Base-by-base conservation (phyloP, 2,888 invertebrate genomes). In the Ochropleura plecta region DNA sequence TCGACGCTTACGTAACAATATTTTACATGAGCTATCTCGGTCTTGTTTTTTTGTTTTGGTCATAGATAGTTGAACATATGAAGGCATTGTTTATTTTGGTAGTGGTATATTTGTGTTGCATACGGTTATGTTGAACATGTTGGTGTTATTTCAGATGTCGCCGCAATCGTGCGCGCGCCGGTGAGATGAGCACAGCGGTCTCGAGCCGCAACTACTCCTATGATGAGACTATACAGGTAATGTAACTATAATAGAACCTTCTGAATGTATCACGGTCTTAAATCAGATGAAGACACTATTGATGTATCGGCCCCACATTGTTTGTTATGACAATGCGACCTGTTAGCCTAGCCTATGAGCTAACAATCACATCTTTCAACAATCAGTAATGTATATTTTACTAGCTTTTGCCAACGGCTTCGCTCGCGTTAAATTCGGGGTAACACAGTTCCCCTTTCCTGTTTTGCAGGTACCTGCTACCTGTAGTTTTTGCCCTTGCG, bases 141-240 rank as follows among this genome's bases (percentile, higher is more conserved):
- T 53, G 57, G n/a, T 79, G 65, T 85, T 85, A 77, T 77, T 91
- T 4, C 90, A 95, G 95, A 94, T 94, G 94, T 89, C 92, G 94
- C 93, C 92, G 93, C 90, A 90, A 84, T 87, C 91, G 91, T 79
- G 90, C 91, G 89, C 92, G 93, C 92, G 89, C 92, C 91, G 92
- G 91, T 94, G 95, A 96, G 90, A 95, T 95, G 95, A 94, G 92
- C 90, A 91, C 93, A 84, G 93, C 92, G 92, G 93, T 92, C 67
- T 85, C 92, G 59, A 91, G 93, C 89, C 93, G 93, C 90, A 94
- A 92, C 88, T 96, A 95, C 90, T 94, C 96, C 75, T 96, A 94
- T 86, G 96, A 96, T 92, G 96, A 96, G 88, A 96, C 96, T 59
- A 93, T 96, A 91, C 96, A 95, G 93, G 96, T 96, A 88, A 70